phyloP scores from a whole-genome alignment of 1,140 invertebrate genomes.

The Trinorchestia longiramus region DNA sequence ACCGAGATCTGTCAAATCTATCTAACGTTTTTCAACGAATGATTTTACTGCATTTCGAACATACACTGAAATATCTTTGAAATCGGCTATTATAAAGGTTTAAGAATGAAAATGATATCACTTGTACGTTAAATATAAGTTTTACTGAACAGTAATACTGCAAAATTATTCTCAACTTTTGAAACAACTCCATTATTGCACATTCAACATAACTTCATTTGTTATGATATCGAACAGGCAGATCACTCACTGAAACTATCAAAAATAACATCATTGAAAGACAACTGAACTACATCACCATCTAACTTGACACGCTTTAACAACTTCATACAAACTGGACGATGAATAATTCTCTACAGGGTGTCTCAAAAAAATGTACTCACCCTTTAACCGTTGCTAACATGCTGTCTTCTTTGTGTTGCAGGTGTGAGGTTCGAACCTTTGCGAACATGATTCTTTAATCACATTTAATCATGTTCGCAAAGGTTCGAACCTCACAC shows the following conservation, averaged over 20 bases:
- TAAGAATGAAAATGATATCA: not conserved
- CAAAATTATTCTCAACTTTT: not conserved
- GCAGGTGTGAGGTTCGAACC: no score
- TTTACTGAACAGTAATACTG: not conserved
- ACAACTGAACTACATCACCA: no score
- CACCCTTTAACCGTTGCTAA: no score
- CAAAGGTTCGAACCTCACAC: no score
- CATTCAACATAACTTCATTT: not conserved
- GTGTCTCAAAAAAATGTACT: no score
- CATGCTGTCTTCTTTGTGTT: no score
- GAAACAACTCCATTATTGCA: not conserved
- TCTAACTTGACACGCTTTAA: no score
- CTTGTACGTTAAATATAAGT: not conserved
- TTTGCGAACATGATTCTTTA: no score
- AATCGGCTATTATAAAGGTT: not conserved
- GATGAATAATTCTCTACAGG: no score
- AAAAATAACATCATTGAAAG: not conserved
- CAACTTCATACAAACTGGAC: no score
- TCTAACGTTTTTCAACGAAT: not conserved
- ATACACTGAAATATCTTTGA: not conserved
- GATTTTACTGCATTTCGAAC: not conserved
- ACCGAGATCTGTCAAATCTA: not conserved
- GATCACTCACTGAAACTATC: not conserved
- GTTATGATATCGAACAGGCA: not conserved
- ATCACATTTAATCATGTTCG: no score